Percentiles rank a stretch among this genome's conserved stretches.
These are phyloP conservation scores for Pelodiscus sinensis DNA, from an alignment of 2,113 vertebrate genomes.

Conservation along the genomic window DNA sequence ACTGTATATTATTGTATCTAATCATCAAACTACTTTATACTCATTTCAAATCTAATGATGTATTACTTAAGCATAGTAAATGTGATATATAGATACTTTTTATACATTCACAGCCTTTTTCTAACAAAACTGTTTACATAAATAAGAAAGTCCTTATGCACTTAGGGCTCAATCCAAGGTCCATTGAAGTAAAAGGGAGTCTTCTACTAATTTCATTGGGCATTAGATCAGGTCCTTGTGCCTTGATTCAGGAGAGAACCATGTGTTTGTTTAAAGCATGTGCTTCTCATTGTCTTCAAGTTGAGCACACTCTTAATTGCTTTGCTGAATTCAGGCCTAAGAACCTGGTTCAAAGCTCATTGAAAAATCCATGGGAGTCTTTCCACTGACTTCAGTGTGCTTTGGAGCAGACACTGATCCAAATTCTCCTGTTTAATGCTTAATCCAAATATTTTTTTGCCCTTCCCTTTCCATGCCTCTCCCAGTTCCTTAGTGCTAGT, in stretches of 20 bases:
- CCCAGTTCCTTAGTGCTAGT: background rate
- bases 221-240: background rate
- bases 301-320: background rate
- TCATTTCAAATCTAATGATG: background rate
- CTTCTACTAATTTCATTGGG: background rate
- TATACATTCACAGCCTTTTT: background rate
- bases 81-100: background rate
- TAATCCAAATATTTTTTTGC: background rate
- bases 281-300: background rate
- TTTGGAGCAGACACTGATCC: background rate
- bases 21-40: background rate
- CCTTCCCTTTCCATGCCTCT: background rate
- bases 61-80: background rate
- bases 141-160: background rate
- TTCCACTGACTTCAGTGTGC: background rate
- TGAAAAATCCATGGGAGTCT: background rate
- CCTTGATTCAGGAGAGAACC: background rate
- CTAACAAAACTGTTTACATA: background rate
- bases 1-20: background rate
- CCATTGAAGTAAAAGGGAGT: background rate
- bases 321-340: background rate
- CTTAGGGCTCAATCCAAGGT: background rate
- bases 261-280: background rate
- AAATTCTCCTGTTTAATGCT: background rate
- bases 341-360: background rate